A percentile compares a stretch with the other conserved stretches of the same genome.
These are phyloP conservation scores for Oxytorus armatus DNA, from an alignment of 2,888 invertebrate species.

Conservation along the genomic window DNA sequence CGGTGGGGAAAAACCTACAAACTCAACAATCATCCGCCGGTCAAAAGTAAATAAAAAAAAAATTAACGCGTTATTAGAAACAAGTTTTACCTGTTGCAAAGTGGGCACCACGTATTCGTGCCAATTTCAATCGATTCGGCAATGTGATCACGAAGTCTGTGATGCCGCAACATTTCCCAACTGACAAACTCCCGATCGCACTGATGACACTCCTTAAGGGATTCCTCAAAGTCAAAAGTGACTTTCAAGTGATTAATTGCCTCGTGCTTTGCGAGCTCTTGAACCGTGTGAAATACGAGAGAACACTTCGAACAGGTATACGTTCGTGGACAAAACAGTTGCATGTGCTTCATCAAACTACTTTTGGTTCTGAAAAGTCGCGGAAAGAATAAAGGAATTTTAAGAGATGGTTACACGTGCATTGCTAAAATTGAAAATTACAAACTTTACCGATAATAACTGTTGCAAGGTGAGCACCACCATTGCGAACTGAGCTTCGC, in stretches of 20 bases:
- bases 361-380: constrained; percentile 77
- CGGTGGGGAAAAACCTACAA: constrained; percentile 76
- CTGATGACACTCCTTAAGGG: constrained; percentile 77
- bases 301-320: constrained; percentile 78
- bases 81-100: constrained; percentile 76
- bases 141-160: constrained; percentile 77
- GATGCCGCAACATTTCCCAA: constrained; percentile 79
- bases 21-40: not conserved
- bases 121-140: constrained; percentile 71
- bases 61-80: not conserved
- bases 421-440: not conserved
- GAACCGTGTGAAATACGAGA: constrained; percentile 74
- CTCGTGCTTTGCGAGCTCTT: constrained; percentile 79
- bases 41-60: not conserved
- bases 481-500: constrained; percentile 75
- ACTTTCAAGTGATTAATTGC: constrained; percentile 77
- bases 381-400: constrained; percentile 27
- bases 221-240: constrained; percentile 75
- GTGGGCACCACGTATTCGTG: constrained; percentile 77
- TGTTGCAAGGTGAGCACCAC: constrained; percentile 81
- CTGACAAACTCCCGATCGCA: constrained; percentile 79
- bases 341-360: constrained; percentile 77
- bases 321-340: constrained; percentile 76
- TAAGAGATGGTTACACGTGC: no score
- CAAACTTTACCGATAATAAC: constrained; percentile 76